Evolutionary conservation across 2,797 vertebrate genomes (phyloP), one percentile per base, ranked within the genome.

Genomic region (Gastrophryne carolinensis): DNA sequence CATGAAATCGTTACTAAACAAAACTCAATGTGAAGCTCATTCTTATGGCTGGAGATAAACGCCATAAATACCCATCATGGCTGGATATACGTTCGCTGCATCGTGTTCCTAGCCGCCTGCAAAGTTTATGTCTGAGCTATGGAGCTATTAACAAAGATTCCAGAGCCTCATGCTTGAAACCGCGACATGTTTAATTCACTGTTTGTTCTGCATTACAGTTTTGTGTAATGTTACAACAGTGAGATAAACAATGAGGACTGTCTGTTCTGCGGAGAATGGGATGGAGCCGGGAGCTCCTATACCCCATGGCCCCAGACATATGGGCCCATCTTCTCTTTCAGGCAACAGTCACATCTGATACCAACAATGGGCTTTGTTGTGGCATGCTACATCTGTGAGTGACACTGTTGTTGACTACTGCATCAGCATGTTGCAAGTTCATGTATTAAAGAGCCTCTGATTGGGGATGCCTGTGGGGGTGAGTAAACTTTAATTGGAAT

Each of bases 161-260:
- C 86, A 86, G 81, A 79, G 80, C 81, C 79, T 81, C 72, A 73
- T 78, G 80, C 79, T 80, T 82, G 80, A 87, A 89, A 88, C 86
- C 81, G 84, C 81, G 73, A 82, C 78, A 87, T 89, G 87, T 89
- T 90, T 88, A 85, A 84, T 79, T 49, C 81, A 84, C 84, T 83
- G 85, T 87, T 85, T 88, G 84, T 83, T 86, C 86, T 87, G 82
- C 80, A 86, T 87, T 85, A 82, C 79, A 83, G 84, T 57, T 79
- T 79, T 80, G 79, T 50, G 15, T 80, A 82, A 81, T 78, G 72
- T 82, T 87, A 83, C 83, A 86, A 86, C 86, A 86, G 79, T 71
- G 75, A 74, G 82, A 80, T 80, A 89, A 90, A 89, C 85, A 85
- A 72, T 80, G 49, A 53, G 79, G 79, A 37, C 78, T 68, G 78